phyloP scores from a whole-genome alignment of 2,113 vertebrate species.

The Donacobius atricapilla region DNA sequence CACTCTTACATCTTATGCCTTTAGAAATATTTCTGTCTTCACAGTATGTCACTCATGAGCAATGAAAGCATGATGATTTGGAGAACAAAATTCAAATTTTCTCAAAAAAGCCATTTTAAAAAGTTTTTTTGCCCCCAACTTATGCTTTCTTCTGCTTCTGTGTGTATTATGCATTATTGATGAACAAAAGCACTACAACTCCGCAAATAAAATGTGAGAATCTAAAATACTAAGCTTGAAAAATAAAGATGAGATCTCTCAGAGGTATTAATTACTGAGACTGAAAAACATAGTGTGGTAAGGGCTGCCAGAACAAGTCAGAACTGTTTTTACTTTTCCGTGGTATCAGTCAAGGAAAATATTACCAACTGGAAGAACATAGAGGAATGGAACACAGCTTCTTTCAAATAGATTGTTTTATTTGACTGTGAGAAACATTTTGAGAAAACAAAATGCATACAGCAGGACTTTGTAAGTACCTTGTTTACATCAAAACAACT shows the following conservation, averaged over 20 bases:
- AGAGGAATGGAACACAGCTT: not conserved
- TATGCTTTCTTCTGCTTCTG: not conserved
- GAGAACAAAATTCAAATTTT: not conserved
- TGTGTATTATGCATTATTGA: not conserved
- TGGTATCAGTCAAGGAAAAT: not conserved
- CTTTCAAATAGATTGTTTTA: slow-evolving; percentile 7
- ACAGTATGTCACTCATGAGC: not conserved
- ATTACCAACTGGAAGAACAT: not conserved
- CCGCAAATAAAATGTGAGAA: not conserved
- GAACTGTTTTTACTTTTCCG: not conserved
- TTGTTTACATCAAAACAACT: not conserved
- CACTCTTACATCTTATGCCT: not conserved
- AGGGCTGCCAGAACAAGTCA: not conserved
- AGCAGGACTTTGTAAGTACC: not conserved
- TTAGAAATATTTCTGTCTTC: not conserved
- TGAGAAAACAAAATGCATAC: not conserved
- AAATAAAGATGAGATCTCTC: not conserved
- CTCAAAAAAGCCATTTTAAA: not conserved
- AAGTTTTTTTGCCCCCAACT: not conserved
- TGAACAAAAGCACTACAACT: not conserved
- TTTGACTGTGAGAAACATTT: not conserved
- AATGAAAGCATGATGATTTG: not conserved
- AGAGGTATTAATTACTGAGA: not conserved
- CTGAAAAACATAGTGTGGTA: not conserved
- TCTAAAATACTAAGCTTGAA: not conserved